Evolutionary conservation across 1,140 invertebrate genomes (phyloP).

Genomic region (Uloborus diversus): DNA sequence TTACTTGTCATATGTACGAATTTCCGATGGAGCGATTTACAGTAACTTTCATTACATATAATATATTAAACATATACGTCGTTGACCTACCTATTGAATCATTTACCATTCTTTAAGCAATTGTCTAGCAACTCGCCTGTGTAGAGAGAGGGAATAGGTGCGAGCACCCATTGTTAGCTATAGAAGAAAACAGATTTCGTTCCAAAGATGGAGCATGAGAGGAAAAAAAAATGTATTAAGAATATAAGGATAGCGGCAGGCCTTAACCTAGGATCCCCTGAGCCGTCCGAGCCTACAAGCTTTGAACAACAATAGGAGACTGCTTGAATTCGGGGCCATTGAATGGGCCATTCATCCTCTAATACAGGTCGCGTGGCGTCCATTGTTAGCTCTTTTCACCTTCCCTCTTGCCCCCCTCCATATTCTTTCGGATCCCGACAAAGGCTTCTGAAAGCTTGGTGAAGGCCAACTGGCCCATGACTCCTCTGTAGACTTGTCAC

Average conservation of each 20-base stretch:
- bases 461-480: not conserved
- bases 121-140: no score
- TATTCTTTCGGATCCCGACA: constrained; percentile 12
- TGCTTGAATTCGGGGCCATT: not conserved
- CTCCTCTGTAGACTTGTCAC: not conserved
- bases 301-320: not conserved
- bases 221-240: not conserved
- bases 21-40: no score
- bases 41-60: no score
- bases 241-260: no score
- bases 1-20: no score
- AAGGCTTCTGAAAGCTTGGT: not conserved
- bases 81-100: no score
- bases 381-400: constrained; percentile 12
- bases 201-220: no score
- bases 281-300: not conserved
- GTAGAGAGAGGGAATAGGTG: no score
- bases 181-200: no score
- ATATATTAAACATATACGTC: no score
- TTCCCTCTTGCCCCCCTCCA: constrained; percentile 3
- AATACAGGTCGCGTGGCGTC: constrained; percentile 22
- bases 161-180: no score
- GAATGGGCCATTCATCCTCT: constrained; percentile 2
- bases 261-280: not conserved
- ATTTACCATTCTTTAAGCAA: no score